These are phyloP conservation scores for Caenorhabditis japonica DNA, from an alignment of 2,888 invertebrate genomes.

Conservation along the genomic window DNA sequence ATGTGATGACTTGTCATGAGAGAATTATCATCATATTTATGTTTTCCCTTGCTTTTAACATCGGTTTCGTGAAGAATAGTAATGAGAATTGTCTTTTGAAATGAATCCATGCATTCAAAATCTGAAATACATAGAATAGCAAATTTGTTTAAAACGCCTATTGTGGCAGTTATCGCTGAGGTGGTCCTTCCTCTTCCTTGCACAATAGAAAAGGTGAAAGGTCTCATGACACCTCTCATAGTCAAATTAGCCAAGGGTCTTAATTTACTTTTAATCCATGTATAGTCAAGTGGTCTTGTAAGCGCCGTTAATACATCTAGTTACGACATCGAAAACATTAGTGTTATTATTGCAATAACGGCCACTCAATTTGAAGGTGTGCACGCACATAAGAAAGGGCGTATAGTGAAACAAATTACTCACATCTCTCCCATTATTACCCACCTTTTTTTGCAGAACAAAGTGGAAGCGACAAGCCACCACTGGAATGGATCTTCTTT, in stretches of 20 bases:
- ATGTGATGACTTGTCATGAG: slow-evolving; percentile 50
- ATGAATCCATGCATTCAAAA: slow-evolving; percentile 45
- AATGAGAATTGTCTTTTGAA: slow-evolving; percentile 28
- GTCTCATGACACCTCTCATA: slow-evolving; percentile 2
- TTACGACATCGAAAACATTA: slow-evolving; percentile 42
- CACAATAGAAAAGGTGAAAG: slow-evolving; percentile 13
- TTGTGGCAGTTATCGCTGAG: slow-evolving; percentile 32
- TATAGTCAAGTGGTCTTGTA: slow-evolving; percentile 37
- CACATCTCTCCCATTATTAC: too few species aligned
- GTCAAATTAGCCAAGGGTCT: slow-evolving; percentile 16
- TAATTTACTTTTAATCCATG: slow-evolving; percentile 28
- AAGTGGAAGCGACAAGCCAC: slow-evolving; percentile 99
- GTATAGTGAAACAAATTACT: slow-evolving; percentile 48
- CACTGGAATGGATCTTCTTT: slow-evolving; percentile 93
- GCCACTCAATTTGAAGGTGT: slow-evolving; percentile 38
- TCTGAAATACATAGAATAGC: slow-evolving; percentile 19
- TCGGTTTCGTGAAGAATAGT: slow-evolving; percentile 20
- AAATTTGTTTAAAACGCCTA: slow-evolving; percentile 35
- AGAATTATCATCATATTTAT: slow-evolving; percentile 40
- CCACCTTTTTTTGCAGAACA: slow-evolving; percentile 83
- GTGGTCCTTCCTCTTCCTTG: slow-evolving; percentile 14
- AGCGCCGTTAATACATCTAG: slow-evolving; percentile 28
- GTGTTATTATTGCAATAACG: slow-evolving; percentile 50
- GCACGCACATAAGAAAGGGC: slow-evolving; percentile 29
- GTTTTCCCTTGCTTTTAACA: slow-evolving; percentile 43